Evolutionary conservation across 2,113 vertebrate species (phyloP), one percentile per base, ranked within the genome.

Genomic region (Condylura cristata): DNA sequence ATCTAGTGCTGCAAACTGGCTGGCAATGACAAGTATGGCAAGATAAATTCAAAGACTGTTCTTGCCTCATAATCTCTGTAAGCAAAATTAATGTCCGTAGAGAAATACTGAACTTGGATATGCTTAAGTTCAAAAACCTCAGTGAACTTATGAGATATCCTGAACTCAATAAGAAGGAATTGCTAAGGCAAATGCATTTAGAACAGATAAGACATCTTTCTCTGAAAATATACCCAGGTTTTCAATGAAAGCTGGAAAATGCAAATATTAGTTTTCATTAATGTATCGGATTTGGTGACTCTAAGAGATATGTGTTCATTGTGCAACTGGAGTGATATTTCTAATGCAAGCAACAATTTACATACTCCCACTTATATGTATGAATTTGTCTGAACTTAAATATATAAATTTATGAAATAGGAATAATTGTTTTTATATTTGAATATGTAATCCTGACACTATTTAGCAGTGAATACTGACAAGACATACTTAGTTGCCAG

Each of bases 61-160:
- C 5, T 72, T 85, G 93, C 86, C 44, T 82, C 28, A 63, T 92
- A 39, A 90, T 88, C 51, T 86, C 78, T 82, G 32, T 60, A 92
- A 95, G 88, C 30, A 78, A 85, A 93, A 86, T 79, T 74, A 86
- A 1, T 86, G 44, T 37, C 60, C 86, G 8, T 30, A 86, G 58
- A 75, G 60, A 78, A 96, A 91, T 83, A 92, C 13, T 0, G 11
- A 56, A 74, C 18, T 70, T 7, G 65, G 17, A 46, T 65, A n/a
- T 34, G 44, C 37, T 87, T 84, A 88, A 63, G 5, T 89, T 94
- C 78, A 93, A 53, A 48, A 51, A 90, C 16, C 1, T 84, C 65
- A 95, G 53, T 81, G 24, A 86, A 28, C 41, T 0, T 18, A 18
- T 39, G 26, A 75, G 37, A 34, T 28, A 66, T 76, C 92, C 5